Evolutionary conservation across 92 coral and sea anemone genomes (phyloP), one percentile per base, ranked within the genome.

Genomic region (Nematostella vectensis): DNA sequence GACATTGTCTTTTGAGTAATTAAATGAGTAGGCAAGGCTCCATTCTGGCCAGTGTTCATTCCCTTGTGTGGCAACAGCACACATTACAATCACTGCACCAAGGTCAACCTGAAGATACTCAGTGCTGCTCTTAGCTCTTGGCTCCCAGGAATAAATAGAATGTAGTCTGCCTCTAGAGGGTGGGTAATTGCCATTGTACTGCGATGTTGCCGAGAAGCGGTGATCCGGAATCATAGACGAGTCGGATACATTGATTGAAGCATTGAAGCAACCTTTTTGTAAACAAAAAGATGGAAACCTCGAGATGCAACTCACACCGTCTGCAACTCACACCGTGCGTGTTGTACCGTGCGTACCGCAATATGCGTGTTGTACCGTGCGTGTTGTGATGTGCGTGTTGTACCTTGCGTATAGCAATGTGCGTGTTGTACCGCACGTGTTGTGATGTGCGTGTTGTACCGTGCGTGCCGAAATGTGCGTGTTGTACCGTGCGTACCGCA

Each of bases 51-150:
- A 45, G 18, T 45, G 21, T 45, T 17, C 18, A 17, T 17, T 45
- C 9, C 51, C 51, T 17, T 45, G 51, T 11, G 51, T 45, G 9
- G 51, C 51, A 45, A 45, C 18, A 6, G 51, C 51, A 17, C 51
- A 45, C 4, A 45, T 4, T 4, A 22, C 51, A 45, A 45, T 4
- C 51, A 45, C 51, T 10, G 9, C 4, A 17, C 51, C 51, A 22
- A 45, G 9, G 23, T 45, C 51, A 45, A 45, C 23, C 51, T 45
- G 51, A 10, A 45, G 15, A 15, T 36, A 36, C 9, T 36, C 42
- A 36, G 8, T 36, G 15, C 42, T 15, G 15, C 42, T 36, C 15
- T 15, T 15, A 8, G 42, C 15, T 15, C 42, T 36, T 36, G 42
- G 42, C 42, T 36, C 42, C 42, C 42, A 36, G 9, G 42, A 36